phyloP scores from a whole-genome alignment of 2,797 vertebrate species.

The Gobio occitaniae region DNA sequence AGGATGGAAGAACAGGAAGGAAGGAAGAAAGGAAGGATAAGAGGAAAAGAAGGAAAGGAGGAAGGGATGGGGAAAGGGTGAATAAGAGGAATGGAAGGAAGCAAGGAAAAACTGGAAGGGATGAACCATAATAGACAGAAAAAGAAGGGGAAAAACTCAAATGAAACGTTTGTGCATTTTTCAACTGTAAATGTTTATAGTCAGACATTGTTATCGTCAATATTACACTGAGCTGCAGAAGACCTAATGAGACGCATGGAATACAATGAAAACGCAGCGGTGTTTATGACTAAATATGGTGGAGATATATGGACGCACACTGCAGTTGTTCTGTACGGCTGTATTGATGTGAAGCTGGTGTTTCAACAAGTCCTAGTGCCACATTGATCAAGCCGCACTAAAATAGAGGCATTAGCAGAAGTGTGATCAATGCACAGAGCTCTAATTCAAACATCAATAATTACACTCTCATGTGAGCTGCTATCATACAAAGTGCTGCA shows the following conservation, averaged over 20 bases:
- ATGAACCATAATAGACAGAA: not conserved
- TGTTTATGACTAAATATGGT: not conserved
- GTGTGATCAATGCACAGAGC: constrained; percentile 51
- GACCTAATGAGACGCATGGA: not conserved
- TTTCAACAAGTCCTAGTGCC: constrained; percentile 4
- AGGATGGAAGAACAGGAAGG: too few relatives aligned
- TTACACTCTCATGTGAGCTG: constrained; percentile 10
- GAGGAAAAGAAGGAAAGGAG: not conserved
- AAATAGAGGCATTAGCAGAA: constrained; percentile 42
- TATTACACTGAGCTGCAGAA: not conserved
- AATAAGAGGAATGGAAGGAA: not conserved
- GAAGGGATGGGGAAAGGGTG: not conserved
- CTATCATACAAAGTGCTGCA: constrained; percentile 39
- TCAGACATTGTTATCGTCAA: not conserved
- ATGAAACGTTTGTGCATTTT: not conserved
- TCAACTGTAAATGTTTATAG: not conserved
- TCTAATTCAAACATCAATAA: constrained; percentile 44
- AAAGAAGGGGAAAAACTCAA: not conserved
- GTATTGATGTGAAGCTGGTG: not conserved
- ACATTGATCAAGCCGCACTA: constrained; percentile 38
- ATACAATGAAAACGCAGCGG: not conserved
- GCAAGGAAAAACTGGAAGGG: not conserved
- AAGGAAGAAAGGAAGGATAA: not conserved
- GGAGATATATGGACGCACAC: not conserved
- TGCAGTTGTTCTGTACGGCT: not conserved